Evolutionary conservation across 2,113 vertebrate species (phyloP).

Genomic region (Notechis scutatus): DNA sequence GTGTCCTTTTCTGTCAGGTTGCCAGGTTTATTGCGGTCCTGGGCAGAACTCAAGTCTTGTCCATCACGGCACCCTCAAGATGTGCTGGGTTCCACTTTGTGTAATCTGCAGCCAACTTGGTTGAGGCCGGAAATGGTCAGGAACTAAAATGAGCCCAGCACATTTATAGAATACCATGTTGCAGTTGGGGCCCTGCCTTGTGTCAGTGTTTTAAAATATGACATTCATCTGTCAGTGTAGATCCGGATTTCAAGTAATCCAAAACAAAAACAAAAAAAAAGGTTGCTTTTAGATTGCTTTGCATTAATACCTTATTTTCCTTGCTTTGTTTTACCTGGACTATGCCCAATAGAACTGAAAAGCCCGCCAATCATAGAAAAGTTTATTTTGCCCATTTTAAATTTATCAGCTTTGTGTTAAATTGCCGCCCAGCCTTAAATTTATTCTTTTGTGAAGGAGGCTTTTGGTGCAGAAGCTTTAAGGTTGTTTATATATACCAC

Average conservation of each 20-base stretch:
- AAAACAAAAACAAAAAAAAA: slow-evolving; percentile 25
- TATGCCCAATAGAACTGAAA: neutral
- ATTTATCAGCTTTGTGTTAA: neutral
- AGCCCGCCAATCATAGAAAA: neutral
- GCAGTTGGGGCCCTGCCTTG: neutral
- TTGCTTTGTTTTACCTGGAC: neutral
- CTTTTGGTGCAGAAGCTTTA: neutral
- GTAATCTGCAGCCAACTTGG: neutral
- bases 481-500: neutral
- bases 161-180: neutral
- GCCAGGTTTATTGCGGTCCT: slow-evolving; percentile 56
- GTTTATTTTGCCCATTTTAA: neutral
- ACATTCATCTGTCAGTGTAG: slow-evolving; percentile 11
- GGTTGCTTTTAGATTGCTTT: slow-evolving; percentile 26
- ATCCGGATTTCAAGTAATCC: slow-evolving; percentile 14
- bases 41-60: neutral
- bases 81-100: neutral
- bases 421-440: neutral
- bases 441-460: neutral
- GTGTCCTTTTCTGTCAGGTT: slow-evolving; percentile 61
- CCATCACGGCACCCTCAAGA: neutral
- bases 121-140: neutral
- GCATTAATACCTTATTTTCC: slow-evolving; percentile 25
- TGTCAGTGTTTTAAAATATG: neutral
- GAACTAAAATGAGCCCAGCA: neutral